Evolutionary conservation across 1,140 invertebrate genomes (phyloP), one percentile per base, ranked within the genome.

Genomic region (Aricia agestis): DNA sequence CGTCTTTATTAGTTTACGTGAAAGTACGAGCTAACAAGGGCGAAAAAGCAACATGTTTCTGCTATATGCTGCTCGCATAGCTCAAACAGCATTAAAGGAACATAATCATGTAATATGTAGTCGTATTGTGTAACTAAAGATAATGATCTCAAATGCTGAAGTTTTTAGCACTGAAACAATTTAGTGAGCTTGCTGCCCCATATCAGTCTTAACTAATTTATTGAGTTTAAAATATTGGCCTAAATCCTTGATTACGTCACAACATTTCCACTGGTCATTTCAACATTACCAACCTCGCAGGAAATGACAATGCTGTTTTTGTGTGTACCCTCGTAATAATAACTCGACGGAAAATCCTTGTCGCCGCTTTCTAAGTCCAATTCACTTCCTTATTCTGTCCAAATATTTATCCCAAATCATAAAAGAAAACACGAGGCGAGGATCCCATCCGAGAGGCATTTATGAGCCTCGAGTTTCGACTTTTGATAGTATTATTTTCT

Each of bases 401-500:
- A 52, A 52, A 52, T 52, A 52, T 52, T 52, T 52, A 52, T 52
- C 45, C 11, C 45, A 52, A 52, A 52, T 52, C 45, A 52, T 52
- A 52, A 52, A 52, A 52, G 45, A 52, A 52, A 52, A 52, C 7
- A 52, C 45, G 45, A 10, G 11, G 11, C 13, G 11, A 52, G 45
- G 45, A 52, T 13, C 45, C 45, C 45, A 52, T 52, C 45, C 45
- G 45, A 52, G 45, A 13, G 45, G 13, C 45, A 52, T 52, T 52
- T 52, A 36, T 10, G 45, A 15, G 45, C 45, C 45, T 52, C 45
- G 45, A 52, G 13, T 52, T 52, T 52, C 45, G 45, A 52, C 45
- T 52, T 52, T 52, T 52, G 45, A 52, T 52, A 52, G 45, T 52
- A 52, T 52, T 52, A 52, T 52, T 52, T 52, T 52, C 45, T 52